Evolutionary conservation across 2,888 invertebrate species (phyloP).

Genomic region (Eueremaeus valkanovi): DNA sequence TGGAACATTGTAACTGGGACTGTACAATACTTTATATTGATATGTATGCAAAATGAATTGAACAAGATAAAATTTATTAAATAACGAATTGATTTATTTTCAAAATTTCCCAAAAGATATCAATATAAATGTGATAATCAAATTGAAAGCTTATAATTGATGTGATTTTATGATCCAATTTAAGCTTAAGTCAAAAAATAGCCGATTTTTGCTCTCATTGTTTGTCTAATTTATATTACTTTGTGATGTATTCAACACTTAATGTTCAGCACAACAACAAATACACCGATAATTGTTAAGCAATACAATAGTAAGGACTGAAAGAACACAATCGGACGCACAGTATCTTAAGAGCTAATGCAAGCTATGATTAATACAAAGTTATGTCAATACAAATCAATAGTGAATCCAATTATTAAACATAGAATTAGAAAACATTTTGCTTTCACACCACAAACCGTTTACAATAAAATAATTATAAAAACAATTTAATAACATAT

Average conservation of each 20-base stretch:
- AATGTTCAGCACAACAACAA: neutral
- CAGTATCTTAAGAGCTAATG: neutral
- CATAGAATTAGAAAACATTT: neutral
- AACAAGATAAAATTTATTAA: neutral
- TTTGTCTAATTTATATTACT: neutral
- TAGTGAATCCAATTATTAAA: neutral
- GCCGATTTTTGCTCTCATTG: neutral
- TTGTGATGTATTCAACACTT: neutral
- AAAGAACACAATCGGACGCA: neutral
- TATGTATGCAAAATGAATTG: no score
- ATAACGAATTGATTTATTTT: neutral
- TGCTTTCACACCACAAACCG: no score
- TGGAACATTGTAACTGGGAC: no score
- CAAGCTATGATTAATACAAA: constrained; percentile 15
- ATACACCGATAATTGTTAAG: neutral
- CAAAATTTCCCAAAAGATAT: neutral
- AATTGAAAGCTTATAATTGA: constrained; percentile 1
- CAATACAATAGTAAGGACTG: neutral
- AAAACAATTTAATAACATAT: no score
- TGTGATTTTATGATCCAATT: neutral
- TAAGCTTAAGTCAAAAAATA: constrained; percentile 31
- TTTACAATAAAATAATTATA: no score
- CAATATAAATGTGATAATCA: neutral
- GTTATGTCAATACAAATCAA: neutral
- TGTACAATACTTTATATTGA: no score